Conservation (phyloP, 2,888 invertebrate genomes). For the Nephrotoma guestfalica region DNA sequence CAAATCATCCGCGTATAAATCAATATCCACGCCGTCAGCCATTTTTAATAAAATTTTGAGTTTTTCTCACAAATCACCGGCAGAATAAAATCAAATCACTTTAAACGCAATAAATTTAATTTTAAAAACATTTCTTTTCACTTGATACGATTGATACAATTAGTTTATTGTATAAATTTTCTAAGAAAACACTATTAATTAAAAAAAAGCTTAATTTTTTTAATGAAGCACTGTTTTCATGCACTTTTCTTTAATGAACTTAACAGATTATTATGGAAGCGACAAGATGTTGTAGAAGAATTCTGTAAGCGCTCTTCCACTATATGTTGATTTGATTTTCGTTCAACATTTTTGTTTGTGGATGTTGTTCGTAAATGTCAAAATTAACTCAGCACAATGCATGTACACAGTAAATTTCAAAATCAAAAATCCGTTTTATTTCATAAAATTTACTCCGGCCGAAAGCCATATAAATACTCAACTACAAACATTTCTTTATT, state of each 20-base stretch:
- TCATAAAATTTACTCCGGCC: background rate
- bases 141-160: background rate
- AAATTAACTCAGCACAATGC: too few relatives aligned
- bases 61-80: background rate
- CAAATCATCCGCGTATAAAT: constrained; percentile 92
- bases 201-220: background rate
- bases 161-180: background rate
- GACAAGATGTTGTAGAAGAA: background rate
- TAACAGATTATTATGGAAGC: background rate
- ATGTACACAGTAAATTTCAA: background rate
- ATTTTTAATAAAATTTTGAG: constrained; percentile 35
- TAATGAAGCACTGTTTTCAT: background rate
- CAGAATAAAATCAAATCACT: background rate
- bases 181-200: background rate
- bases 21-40: constrained; percentile 93
- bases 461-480: background rate
- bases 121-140: background rate
- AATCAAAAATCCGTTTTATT: background rate
- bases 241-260: background rate
- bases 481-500: background rate
- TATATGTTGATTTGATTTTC: background rate
- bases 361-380: too few relatives aligned
- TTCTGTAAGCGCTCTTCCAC: background rate
- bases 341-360: too few relatives aligned
- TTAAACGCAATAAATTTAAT: background rate